Evolutionary conservation across 30 jellyfish, hydroid and myxozoan species (phyloP).

Genomic region (Sanderia malayensis): DNA sequence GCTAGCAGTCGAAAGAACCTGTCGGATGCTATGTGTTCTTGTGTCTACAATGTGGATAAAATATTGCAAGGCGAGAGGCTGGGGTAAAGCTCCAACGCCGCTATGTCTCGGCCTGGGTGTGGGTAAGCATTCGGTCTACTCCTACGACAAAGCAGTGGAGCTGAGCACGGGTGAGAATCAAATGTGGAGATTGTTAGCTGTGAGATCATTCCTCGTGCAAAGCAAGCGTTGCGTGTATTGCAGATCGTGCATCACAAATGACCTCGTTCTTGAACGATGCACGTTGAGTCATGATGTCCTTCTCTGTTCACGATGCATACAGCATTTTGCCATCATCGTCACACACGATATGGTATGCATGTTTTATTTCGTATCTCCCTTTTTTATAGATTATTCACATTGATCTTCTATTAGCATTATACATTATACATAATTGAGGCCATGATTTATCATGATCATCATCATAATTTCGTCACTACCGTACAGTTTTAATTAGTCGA

Average conservation of each 20-base stretch:
- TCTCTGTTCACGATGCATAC: slow-evolving; percentile 48
- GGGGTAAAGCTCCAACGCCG: slow-evolving; percentile 38
- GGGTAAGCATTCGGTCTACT: slow-evolving; percentile 8
- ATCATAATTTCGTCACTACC: no score
- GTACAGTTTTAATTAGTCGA: no score
- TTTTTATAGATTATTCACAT: no score
- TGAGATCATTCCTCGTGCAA: slow-evolving; percentile 18
- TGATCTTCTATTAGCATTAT: no score
- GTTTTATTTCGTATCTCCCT: no score
- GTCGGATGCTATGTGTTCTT: slow-evolving; percentile 3
- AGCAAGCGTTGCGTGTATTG: slow-evolving; percentile 50
- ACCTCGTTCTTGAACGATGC: background rate
- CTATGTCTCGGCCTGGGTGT: slow-evolving; percentile 44
- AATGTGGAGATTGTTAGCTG: slow-evolving; percentile 59
- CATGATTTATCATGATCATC: no score
- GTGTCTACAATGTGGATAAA: slow-evolving; percentile 40
- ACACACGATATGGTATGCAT: slow-evolving; percentile 60
- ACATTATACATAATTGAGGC: no score
- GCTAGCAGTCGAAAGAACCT: slow-evolving; percentile 37
- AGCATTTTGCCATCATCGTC: slow-evolving; percentile 29
- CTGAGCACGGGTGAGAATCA: slow-evolving; percentile 17
- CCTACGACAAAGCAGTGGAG: slow-evolving; percentile 50
- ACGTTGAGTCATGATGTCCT: slow-evolving; percentile 32
- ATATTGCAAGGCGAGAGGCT: slow-evolving; percentile 31
- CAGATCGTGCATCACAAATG: slow-evolving; percentile 11